Evolutionary conservation across 2,797 vertebrate species (phyloP), one percentile per base, ranked within the genome.

Genomic region (Sebastes wilsoni): DNA sequence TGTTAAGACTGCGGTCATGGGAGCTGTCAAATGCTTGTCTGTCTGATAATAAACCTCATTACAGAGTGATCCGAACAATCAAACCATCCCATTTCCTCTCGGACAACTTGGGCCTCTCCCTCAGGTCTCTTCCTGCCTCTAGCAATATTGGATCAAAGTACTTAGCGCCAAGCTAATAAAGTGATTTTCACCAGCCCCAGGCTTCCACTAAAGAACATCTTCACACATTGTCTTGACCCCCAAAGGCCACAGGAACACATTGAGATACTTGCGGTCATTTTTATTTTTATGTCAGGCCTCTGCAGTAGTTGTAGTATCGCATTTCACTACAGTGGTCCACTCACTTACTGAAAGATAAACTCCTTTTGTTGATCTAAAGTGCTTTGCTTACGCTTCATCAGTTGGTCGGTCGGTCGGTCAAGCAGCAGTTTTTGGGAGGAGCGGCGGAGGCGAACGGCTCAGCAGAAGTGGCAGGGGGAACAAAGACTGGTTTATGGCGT

Each of bases 401-500:
- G 84, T 82, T 77, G 86, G 88, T 81, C 54, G 80, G 76, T 7
- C 46, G 46, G 46, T 79, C 59, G 89, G 90, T 92, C 88, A 87
- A 89, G 90, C 72, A 56, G 83, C 79, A 80, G 87, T 80, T 79
- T 61, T 66, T 89, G 91, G 85, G 87, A 81, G 89, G 77, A 75
- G 89, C 87, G 81, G 72, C n/a, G 72, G 86, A 68, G 90, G 78
- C 55, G 30, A 82, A 38, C 52, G 72, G 81, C 86, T 91, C 86
- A 84, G 92, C 89, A 93, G 81, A 93, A 92, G 89, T 85, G 91
- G 87, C 88, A 80, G 74, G 25, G 65, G 87, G 90, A 93, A 94
- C 90, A 94, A 94, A 93, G 92, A 68, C 89, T 72, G 90, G 88
- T 88, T 92, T 83, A 92, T 91, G 90, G 90, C 87, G 75, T 82